Percentiles rank a stretch among this genome's conserved stretches.
These are phyloP conservation scores for Dolichomitus sp. DNA, from an alignment of 2,888 invertebrate species.

Conservation along the genomic window DNA sequence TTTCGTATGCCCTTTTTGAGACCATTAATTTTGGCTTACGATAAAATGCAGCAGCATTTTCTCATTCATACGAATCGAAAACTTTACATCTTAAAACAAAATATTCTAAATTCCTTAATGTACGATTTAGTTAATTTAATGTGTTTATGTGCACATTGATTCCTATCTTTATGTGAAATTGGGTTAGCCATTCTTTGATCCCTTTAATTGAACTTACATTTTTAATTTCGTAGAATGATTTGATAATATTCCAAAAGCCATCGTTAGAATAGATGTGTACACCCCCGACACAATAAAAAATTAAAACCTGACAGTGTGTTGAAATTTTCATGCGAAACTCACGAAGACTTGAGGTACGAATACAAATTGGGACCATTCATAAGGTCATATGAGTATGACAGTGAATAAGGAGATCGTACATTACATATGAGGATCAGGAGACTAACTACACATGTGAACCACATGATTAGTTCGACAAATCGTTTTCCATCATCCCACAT, in stretches of 20 bases:
- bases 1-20: too few relatives aligned
- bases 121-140: too few relatives aligned
- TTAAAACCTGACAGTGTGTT: not conserved
- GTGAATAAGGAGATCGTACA: slow-evolving; percentile 5
- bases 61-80: too few relatives aligned
- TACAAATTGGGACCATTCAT: slow-evolving; percentile 18
- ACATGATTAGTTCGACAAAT: slow-evolving; percentile 49
- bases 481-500: not conserved
- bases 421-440: slow-evolving; percentile 50
- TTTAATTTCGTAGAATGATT: not conserved
- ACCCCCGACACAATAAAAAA: not conserved
- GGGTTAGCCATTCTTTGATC: not conserved
- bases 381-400: not conserved
- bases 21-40: too few relatives aligned
- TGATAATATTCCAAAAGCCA: not conserved
- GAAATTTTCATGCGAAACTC: not conserved
- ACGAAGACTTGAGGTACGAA: slow-evolving; percentile 9
- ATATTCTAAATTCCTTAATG: too few relatives aligned
- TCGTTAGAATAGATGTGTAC: not conserved
- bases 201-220: not conserved
- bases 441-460: slow-evolving; percentile 50
- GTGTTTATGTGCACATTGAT: too few relatives aligned
- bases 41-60: too few relatives aligned
- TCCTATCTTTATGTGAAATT: not conserved
- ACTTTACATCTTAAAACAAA: too few relatives aligned